Evolutionary conservation across 2,888 invertebrate genomes (phyloP).

Genomic region (Spisula subtruncata): DNA sequence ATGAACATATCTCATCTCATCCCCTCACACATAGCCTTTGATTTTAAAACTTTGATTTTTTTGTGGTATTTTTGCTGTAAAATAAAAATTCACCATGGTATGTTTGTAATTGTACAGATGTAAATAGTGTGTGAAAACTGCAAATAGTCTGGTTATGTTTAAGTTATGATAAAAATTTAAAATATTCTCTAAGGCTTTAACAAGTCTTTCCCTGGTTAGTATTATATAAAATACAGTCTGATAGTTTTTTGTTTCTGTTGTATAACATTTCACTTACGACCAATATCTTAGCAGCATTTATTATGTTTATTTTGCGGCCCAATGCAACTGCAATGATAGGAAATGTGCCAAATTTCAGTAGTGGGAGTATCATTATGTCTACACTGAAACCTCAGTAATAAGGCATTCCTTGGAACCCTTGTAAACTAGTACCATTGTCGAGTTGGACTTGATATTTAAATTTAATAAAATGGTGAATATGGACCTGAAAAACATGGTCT

Average conservation of each 20-base stretch:
- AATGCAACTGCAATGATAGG: not conserved
- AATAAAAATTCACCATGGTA: not conserved
- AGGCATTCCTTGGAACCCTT: no score
- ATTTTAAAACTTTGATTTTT: slow-evolving; percentile 2
- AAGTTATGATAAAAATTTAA: not conserved
- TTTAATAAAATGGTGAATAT: no score
- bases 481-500: no score
- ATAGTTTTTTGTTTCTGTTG: not conserved
- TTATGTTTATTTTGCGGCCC: not conserved
- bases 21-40: not conserved
- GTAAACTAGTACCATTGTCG: no score
- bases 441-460: no score
- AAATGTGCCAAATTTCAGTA: not conserved
- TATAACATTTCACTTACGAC: not conserved
- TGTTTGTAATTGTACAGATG: slow-evolving; percentile 9
- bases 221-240: no score
- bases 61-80: not conserved
- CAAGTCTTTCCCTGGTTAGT: not conserved
- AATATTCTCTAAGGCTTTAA: not conserved
- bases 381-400: no score
- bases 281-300: not conserved
- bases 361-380: no score
- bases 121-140: slow-evolving; percentile 10
- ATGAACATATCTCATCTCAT: not conserved
- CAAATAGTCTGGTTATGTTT: slow-evolving; percentile 10